Evolutionary conservation across 2,797 vertebrate genomes (phyloP).

Genomic region (Yasuhikotakia modesta): DNA sequence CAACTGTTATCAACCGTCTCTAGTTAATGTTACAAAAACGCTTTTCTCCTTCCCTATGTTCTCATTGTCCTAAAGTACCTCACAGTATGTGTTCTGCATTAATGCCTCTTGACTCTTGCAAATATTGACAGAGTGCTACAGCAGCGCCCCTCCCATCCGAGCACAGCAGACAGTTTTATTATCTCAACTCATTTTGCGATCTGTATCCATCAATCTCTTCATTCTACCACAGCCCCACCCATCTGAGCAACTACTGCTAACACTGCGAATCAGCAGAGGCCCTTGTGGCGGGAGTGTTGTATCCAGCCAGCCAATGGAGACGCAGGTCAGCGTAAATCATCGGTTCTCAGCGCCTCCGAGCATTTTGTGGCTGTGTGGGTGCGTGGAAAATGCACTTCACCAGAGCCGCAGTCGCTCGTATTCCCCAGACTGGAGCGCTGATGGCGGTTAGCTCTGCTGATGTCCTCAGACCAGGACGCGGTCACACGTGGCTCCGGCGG

Average conservation of each 20-base stretch:
- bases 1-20: constrained; percentile 44
- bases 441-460: constrained; percentile 61
- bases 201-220: constrained; percentile 54
- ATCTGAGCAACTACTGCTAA: constrained; percentile 23
- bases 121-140: constrained; percentile 66
- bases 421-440: constrained; percentile 66
- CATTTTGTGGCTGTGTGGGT: constrained; percentile 45
- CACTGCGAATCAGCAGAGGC: constrained; percentile 29
- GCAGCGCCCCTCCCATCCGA: constrained; percentile 54
- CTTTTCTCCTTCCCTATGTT: constrained; percentile 39
- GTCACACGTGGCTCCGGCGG: constrained; percentile 64
- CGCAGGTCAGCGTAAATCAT: constrained; percentile 26
- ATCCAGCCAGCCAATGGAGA: constrained; percentile 30
- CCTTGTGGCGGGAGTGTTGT: constrained; percentile 29
- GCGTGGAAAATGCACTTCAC: constrained; percentile 53
- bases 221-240: constrained; percentile 34
- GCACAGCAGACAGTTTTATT: constrained; percentile 57
- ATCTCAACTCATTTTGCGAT: constrained; percentile 62
- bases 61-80: constrained; percentile 64
- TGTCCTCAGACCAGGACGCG: constrained; percentile 66
- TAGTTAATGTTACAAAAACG: constrained; percentile 50
- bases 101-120: constrained; percentile 62
- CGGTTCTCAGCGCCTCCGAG: constrained; percentile 10
- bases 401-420: constrained; percentile 59
- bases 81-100: constrained; percentile 55